Base-by-base conservation (phyloP, 2,113 vertebrate species). In the Alaudala cheleensis region DNA sequence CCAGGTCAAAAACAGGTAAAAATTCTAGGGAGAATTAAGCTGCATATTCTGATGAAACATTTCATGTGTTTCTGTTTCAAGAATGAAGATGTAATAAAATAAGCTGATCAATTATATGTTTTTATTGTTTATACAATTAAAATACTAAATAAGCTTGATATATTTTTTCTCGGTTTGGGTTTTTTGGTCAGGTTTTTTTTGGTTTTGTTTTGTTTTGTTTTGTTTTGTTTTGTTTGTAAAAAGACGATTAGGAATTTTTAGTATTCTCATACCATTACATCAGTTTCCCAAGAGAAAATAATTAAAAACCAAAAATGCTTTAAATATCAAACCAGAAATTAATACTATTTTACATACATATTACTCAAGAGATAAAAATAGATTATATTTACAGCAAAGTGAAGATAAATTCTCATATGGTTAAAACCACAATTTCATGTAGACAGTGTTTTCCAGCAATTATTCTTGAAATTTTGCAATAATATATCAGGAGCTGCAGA, bases 371-470 rank as follows among this genome's bases (percentile, higher is more conserved):
- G 42, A 60, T 65, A 85, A 81, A 92, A 78, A n/a, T 17, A 9
- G 9, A 51, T 71, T 1, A 44, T 83, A 84, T 65, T 94, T 95
- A 72, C 26, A 44, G 28, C 21, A 87, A 86, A 92, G 44, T 42
- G 31, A 91, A 93, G 14, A 86, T 85, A 72, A 85, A 81, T 42
- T 86, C n/a, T 95, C 65, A n/a, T 61, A 65, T 42, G 26, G 54
- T 62, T 92, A 58, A 85, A 80, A 86, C 60, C 14, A 66, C 86
- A 60, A 82, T 67, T 31, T 82, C 58, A 76, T 44, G 16, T 23
- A 81, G 44, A 53, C 19, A 73, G 4, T 34, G 31, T 88, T 79
- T 91, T 4, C 37, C 24, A 70, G 58, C 71, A 96, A 79, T 73
- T 87, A 86, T 80, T 93, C 50, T 83, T 79, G 28, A 94, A 90